phyloP scores from a whole-genome alignment of 2,797 vertebrate species.

The Centroberyx gerrardi region DNA sequence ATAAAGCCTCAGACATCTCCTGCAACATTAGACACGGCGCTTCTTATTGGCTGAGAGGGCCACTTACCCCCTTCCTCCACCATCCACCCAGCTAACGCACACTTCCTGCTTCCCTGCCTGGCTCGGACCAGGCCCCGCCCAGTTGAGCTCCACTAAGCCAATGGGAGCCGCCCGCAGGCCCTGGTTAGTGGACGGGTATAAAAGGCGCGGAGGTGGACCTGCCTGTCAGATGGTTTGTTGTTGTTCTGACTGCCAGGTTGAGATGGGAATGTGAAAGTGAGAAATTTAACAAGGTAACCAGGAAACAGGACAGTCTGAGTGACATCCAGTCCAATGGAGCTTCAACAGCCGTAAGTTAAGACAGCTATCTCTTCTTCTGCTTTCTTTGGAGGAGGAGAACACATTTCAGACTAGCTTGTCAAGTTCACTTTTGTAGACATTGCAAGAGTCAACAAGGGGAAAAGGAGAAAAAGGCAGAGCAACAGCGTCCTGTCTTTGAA shows the following conservation, averaged over 20 bases:
- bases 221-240: conserved; percentile 85
- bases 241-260: conserved; percentile 76
- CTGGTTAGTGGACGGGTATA: conserved; percentile 72
- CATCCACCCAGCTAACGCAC: conserved; percentile 70
- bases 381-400: conserved; percentile 46
- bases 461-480: conserved; percentile 45
- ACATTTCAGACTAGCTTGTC: conserved; percentile 28
- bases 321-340: conserved; percentile 70
- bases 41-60: conserved; percentile 77
- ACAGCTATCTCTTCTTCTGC: neutral
- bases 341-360: conserved; percentile 53
- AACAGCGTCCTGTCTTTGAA: conserved; percentile 61
- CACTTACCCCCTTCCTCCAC: conserved; percentile 84
- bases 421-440: conserved; percentile 10
- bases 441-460: neutral
- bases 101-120: conserved; percentile 79
- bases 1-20: conserved; percentile 88
- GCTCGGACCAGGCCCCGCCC: conserved; percentile 66
- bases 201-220: conserved; percentile 77
- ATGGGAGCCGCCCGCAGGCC: conserved; percentile 67
- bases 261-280: conserved; percentile 71
- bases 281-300: conserved; percentile 66
- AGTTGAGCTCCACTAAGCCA: conserved; percentile 66
- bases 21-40: conserved; percentile 84
- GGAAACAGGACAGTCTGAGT: conserved; percentile 58